Evolutionary conservation across 1,140 invertebrate genomes (phyloP).

Genomic region (Sycophaga agraensis): DNA sequence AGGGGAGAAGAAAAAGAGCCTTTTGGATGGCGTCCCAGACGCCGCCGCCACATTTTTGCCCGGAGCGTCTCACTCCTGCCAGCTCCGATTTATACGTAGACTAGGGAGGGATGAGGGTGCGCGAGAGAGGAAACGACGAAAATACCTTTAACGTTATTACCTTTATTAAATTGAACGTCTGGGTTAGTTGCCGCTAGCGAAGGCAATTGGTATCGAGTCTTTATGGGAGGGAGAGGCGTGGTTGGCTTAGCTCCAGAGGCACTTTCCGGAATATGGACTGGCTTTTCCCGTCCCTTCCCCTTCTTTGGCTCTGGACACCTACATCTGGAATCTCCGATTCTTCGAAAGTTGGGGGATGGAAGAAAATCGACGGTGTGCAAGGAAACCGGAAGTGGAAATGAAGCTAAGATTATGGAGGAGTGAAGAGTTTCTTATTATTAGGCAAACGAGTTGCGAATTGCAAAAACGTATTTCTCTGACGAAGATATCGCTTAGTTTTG

Average conservation of each 20-base stretch:
- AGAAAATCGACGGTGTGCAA: no score
- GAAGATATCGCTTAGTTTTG: no score
- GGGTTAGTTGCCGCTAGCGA: slow-evolving; percentile 37
- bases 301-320: slow-evolving; percentile 18
- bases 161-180: slow-evolving; percentile 57
- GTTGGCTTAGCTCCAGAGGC: slow-evolving; percentile 41
- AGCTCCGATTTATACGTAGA: slow-evolving; percentile 45
- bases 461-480: no score
- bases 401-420: no score
- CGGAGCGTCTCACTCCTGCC: slow-evolving; percentile 19
- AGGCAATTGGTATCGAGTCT: slow-evolving; percentile 41
- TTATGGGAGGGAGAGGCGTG: slow-evolving; percentile 41
- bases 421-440: no score
- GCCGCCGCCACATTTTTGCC: slow-evolving; percentile 53
- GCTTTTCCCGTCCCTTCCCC: not conserved
- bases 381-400: no score
- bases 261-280: slow-evolving; percentile 34
- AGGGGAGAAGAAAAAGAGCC: slow-evolving; percentile 29
- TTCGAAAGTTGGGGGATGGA: no score
- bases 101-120: not conserved
- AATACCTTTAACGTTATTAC: slow-evolving; percentile 57
- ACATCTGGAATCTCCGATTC: slow-evolving; percentile 27
- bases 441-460: no score
- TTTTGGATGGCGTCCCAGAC: slow-evolving; percentile 56
- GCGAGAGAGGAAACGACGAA: slow-evolving; percentile 41